phyloP scores from a whole-genome alignment of 2,797 vertebrate species.

The Pseudochirops cupreus region DNA sequence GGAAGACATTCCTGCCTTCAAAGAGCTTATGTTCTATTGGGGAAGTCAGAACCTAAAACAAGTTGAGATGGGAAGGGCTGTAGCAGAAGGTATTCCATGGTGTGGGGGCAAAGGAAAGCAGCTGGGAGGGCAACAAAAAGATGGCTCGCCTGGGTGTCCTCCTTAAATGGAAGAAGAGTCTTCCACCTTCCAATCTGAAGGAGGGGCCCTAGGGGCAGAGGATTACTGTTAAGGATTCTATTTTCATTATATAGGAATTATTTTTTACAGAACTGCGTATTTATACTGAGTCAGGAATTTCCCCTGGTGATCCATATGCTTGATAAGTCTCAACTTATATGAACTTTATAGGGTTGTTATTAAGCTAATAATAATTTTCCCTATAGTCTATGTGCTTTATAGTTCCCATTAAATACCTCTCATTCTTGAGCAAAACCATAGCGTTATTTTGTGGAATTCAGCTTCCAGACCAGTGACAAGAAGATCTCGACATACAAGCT shows the following conservation, averaged over 20 bases:
- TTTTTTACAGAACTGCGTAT: neutral
- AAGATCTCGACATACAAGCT: neutral
- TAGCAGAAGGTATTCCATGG: neutral
- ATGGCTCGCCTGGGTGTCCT: neutral
- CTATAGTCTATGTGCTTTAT: neutral
- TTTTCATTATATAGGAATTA: neutral
- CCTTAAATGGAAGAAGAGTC: neutral
- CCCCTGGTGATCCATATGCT: neutral
- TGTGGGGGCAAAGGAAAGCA: neutral
- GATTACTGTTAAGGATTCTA: neutral
- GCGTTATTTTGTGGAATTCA: neutral
- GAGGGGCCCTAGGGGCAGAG: neutral
- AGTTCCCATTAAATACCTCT: neutral
- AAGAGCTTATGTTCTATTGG: neutral
- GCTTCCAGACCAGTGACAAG: neutral
- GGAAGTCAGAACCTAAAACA: neutral
- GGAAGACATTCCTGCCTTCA: neutral
- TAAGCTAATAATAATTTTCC: constrained; percentile 2
- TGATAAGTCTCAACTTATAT: neutral
- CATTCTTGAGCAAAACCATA: neutral
- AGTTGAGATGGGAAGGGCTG: neutral
- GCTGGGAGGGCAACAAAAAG: neutral
- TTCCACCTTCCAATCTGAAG: neutral
- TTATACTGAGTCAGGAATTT: neutral
- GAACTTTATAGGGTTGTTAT: neutral